Evolutionary conservation across 2,888 invertebrate genomes (phyloP).

Genomic region (Odontocerum albicorne): DNA sequence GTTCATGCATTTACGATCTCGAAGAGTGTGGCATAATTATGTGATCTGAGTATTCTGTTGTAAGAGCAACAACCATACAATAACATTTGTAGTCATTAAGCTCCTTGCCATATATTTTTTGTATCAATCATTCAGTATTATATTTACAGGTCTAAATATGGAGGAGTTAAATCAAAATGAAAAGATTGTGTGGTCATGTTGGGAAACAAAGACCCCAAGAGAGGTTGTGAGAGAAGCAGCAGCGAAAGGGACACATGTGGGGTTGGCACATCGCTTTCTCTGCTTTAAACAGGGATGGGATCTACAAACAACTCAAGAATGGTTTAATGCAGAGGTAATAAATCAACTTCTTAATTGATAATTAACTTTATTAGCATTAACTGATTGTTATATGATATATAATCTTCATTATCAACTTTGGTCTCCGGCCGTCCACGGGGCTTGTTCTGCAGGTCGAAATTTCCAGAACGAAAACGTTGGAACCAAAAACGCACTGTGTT

Average conservation of each 20-base stretch:
- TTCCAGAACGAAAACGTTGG: no score
- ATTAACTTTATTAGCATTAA: no score
- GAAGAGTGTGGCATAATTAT: no score
- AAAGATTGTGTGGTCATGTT: constrained; percentile 65
- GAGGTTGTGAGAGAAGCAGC: constrained; percentile 70
- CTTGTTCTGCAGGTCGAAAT: no score
- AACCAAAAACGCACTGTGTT: no score
- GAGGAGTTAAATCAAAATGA: constrained; percentile 61
- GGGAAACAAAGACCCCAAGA: constrained; percentile 62
- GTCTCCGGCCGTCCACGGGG: no score
- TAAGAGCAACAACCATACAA: background rate
- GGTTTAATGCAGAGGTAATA: constrained; percentile 63
- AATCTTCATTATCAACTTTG: no score
- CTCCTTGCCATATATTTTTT: background rate
- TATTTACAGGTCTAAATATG: constrained; percentile 45
- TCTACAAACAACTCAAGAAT: constrained; percentile 54
- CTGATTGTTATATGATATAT: no score
- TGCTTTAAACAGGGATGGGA: constrained; percentile 58
- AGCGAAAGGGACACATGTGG: constrained; percentile 65
- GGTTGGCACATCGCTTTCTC: constrained; percentile 61
- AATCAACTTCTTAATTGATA: no score
- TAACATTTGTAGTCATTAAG: background rate
- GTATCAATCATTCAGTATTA: background rate
- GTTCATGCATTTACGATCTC: no score
- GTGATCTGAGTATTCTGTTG: background rate